Conservation (phyloP, 2,113 vertebrate genomes). For the Pelusios castaneus region DNA sequence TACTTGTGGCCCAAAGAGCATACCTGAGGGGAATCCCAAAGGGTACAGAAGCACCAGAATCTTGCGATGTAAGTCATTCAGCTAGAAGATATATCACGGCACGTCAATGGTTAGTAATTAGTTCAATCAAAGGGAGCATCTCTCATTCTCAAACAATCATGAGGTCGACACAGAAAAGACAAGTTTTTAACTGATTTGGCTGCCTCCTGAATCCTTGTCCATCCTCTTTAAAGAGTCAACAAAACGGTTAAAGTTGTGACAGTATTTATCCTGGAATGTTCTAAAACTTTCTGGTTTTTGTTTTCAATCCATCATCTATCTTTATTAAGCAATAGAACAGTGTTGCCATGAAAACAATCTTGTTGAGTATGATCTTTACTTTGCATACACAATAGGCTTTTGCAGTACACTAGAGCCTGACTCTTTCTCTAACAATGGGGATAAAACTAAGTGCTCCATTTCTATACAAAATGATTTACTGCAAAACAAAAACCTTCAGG, state of each 20-base stretch:
- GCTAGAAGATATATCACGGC: not conserved
- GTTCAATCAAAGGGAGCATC: fast-evolving
- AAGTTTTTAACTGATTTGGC: fast-evolving
- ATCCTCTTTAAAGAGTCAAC: not conserved
- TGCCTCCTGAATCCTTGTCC: not conserved
- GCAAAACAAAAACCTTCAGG: not conserved
- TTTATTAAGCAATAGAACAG: not conserved
- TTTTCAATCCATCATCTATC: not conserved
- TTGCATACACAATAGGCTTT: not conserved
- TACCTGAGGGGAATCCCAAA: not conserved
- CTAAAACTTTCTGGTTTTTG: not conserved
- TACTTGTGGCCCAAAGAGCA: not conserved
- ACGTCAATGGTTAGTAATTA: not conserved
- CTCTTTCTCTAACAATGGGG: fast-evolving
- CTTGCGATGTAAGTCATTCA: not conserved
- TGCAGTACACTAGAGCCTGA: not conserved
- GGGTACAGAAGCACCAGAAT: not conserved
- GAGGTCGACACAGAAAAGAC: fast-evolving
- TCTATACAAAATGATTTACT: not conserved
- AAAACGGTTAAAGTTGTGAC: not conserved
- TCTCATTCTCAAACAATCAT: fast-evolving
- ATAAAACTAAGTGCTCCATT: not conserved
- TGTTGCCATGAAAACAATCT: slow-evolving; percentile 58
- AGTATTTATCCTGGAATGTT: not conserved
- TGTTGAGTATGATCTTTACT: not conserved